Conservation (phyloP, 2,113 vertebrate species). For the Sebastes fasciatus region DNA sequence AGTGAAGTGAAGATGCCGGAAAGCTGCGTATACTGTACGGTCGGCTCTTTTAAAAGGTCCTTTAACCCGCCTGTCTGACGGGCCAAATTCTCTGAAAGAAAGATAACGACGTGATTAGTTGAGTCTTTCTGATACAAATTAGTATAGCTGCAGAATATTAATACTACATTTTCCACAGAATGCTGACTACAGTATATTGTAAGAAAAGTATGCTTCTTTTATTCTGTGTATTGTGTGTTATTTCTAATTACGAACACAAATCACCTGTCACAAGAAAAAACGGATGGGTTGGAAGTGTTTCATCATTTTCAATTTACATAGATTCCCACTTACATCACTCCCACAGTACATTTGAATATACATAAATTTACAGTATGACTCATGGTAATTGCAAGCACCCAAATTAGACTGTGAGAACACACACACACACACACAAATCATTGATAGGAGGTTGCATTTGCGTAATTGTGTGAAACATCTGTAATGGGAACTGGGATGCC, state of each 20-base stretch:
- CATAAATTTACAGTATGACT: constrained; percentile 2
- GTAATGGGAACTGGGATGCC: background rate
- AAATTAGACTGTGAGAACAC: background rate
- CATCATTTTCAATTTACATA: constrained; percentile 3
- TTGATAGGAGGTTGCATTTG: background rate
- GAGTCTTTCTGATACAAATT: constrained; percentile 4
- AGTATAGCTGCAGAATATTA: background rate
- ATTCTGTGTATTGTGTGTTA: background rate
- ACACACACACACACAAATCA: background rate
- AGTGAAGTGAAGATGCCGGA: constrained; percentile 41
- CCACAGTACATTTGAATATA: background rate
- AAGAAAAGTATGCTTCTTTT: background rate
- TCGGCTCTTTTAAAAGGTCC: constrained; percentile 15
- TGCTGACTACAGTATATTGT: background rate
- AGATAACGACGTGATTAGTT: constrained; percentile 1
- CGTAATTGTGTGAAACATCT: constrained; percentile 1
- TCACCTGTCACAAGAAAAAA: background rate
- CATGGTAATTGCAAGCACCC: background rate
- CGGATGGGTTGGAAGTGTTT: background rate
- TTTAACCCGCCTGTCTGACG: constrained; percentile 13
- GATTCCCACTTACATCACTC: background rate
- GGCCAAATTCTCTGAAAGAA: background rate
- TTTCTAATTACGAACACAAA: constrained; percentile 15
- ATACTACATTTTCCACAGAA: background rate
- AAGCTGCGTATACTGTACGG: constrained; percentile 10